phyloP scores from a whole-genome alignment of 1,140 invertebrate species.

The Eupristina koningsbergeri region DNA sequence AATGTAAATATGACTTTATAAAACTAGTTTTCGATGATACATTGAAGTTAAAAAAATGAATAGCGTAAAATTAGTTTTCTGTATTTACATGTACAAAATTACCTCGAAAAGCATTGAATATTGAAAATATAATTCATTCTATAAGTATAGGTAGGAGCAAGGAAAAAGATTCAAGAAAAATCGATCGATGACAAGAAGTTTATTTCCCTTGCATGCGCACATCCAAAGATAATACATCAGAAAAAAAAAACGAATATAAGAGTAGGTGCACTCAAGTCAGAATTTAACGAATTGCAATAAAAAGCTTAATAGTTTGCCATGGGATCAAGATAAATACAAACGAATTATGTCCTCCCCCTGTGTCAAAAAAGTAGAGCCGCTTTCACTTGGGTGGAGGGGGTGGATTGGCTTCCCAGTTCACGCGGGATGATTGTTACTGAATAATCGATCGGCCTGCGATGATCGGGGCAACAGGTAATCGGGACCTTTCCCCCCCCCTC shows the following conservation, averaged over 20 bases:
- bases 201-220: neutral
- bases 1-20: too few relatives aligned
- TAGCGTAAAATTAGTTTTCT: too few relatives aligned
- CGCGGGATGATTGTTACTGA: constrained; percentile 63
- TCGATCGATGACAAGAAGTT: neutral
- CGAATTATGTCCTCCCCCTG: too few relatives aligned
- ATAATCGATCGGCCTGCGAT: constrained; percentile 63
- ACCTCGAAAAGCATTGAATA: neutral
- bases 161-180: neutral
- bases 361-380: too few relatives aligned
- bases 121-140: too few relatives aligned
- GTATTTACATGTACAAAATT: too few relatives aligned
- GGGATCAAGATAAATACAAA: constrained; percentile 6
- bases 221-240: neutral
- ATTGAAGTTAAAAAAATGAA: too few relatives aligned
- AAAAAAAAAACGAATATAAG: neutral
- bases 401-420: constrained; percentile 69
- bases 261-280: too few relatives aligned
- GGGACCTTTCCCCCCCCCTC: neutral
- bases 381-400: too few relatives aligned
- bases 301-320: neutral
- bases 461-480: constrained; percentile 60
- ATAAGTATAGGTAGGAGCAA: too few relatives aligned
- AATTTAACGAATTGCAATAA: too few relatives aligned
- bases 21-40: too few relatives aligned